Conservation (phyloP, 2,888 invertebrate species). For the Idaea biselata region DNA sequence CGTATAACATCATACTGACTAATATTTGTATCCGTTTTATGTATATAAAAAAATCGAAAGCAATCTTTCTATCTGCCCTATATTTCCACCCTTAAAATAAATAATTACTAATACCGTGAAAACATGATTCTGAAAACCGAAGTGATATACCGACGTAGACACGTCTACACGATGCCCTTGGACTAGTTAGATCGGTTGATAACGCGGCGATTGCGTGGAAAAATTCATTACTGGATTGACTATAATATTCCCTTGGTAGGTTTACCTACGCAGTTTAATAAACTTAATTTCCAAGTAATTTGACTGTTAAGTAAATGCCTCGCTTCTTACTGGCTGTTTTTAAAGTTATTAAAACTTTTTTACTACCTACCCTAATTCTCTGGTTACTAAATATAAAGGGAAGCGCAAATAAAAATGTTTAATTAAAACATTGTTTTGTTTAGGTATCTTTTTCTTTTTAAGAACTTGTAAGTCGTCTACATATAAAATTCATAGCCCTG, state of each 20-base stretch:
- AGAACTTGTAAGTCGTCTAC: too few species aligned
- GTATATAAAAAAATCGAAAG: neutral
- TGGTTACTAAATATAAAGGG: too few species aligned
- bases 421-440: too few species aligned
- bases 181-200: slow-evolving; percentile 1
- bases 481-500: too few species aligned
- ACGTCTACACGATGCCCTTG: neutral
- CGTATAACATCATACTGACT: too few species aligned
- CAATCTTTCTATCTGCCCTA: neutral
- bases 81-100: neutral
- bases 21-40: too few species aligned
- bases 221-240: neutral
- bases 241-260: neutral
- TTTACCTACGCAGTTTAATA: neutral
- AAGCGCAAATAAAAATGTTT: too few species aligned
- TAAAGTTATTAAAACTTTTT: neutral
- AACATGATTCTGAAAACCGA: neutral
- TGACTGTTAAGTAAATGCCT: neutral
- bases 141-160: neutral
- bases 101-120: neutral
- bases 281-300: neutral
- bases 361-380: neutral
- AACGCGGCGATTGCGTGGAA: neutral
- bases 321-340: neutral
- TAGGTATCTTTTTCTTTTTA: too few species aligned